Evolutionary conservation across 2,113 vertebrate species (phyloP), one percentile per base, ranked within the genome.

Genomic region (Brachionichthys hirsutus): DNA sequence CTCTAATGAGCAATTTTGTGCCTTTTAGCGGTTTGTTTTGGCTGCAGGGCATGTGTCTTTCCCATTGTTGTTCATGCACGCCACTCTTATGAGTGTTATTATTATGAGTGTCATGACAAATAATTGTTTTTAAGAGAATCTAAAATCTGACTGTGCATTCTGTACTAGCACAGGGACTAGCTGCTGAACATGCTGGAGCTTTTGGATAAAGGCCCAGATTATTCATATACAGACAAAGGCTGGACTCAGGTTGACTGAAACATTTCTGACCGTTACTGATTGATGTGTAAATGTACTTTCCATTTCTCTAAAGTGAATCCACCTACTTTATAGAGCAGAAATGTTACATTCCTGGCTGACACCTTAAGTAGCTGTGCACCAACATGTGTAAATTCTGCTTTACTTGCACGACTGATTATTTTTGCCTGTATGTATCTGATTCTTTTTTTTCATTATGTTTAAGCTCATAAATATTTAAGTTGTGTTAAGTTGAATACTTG

Each of bases 381-480:
- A 30, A 30, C 24, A 30, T 30, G 24, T 30, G 5, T 30, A 30
- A 30, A 6, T 30, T 30, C 8, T 30, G 24, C 24, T 6, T 8
- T 30, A 30, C 24, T 53, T 35, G 42, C 15, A 10, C 12, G 2
- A 6, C 12, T 6, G 47, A 17, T 10, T 22, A 16, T 53, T 62
- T n/a, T 54, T 51, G 3, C 8, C 6, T 54, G 22, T 12, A n/a
- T 1, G 12, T 4, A 30, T 41, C n/a, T 17, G 2, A 17, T 12
- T 14, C 13, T 17, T 54, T 12, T 36, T 62, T 62, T 42, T 41
- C 50, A 54, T 59, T 45, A 55, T 13, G 4, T 1, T 18, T 55
- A 18, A 17, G 41, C 20, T 17, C 1, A n/a, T n/a, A n/a, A n/a
- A n/a, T n/a, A n/a, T n/a, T n/a, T n/a, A n/a, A n/a, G n/a, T n/a